Base-by-base conservation (phyloP, 2,888 invertebrate species). In the Euclidia mi region DNA sequence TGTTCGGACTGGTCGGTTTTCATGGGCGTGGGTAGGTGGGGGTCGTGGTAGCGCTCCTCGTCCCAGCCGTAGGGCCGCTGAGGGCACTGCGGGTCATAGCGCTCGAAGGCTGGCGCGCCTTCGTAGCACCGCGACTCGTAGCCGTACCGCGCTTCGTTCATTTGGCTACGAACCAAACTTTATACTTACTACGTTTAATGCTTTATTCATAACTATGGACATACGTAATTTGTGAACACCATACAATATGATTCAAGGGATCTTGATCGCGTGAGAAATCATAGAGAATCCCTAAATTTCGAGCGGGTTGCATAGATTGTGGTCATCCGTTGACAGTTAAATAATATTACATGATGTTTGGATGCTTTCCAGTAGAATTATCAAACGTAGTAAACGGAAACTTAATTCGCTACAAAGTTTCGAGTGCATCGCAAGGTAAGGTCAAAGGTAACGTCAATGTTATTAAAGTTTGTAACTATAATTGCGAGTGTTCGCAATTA, bases 1-100 rank as follows among this genome's bases (percentile, higher is more conserved):
- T 95, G 95, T 74, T 96, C 96, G 25, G 94, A 92, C 78, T 95
- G 95, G 87, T 97, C 97, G 15, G 96, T 96, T 90, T 97, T 97
- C 95, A 94, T 95, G 83, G 93, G 96, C 69, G 87, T 95, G 81
- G 94, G 96, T 81, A 82, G 94, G 91, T 90, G 94, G 56, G 95
- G 95, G 79, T 95, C 95, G 65, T 95, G 95, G 78, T 95, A 96
- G 60, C 92, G 92, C 82, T 96, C 96, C 53, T 96, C 96, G 31
- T 95, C 95, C 91, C 95, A 95, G 76, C 93, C 91, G 85, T 95
- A 95, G 41, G 94, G 92, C 51, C 93, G 86, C 73, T 94, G 94
- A 43, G 93, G 93, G 68, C 93, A 94, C 66, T 90, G 94, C 68
- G 94, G 94, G 81, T 95, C 95, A 82, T 95, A 95, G 65, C 95